A percentile compares a stretch with the other conserved stretches of the same genome.
phyloP scores from a whole-genome alignment of 2,797 vertebrate genomes.

The Rhinichthys osculus region DNA sequence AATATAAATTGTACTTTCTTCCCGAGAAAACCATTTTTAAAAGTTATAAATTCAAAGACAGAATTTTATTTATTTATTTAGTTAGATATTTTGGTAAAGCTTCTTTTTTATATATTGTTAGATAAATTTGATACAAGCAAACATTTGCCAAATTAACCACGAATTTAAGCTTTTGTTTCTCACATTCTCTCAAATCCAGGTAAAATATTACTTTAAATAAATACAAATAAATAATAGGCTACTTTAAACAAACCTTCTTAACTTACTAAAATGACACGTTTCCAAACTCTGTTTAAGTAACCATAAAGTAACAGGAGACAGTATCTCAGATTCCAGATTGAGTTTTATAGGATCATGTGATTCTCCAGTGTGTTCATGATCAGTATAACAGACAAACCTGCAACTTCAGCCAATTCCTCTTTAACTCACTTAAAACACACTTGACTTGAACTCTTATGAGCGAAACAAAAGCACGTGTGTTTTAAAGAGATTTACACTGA shows the following conservation, averaged over 20 bases:
- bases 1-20: too few species aligned
- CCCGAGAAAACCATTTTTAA: too few species aligned
- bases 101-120: not conserved
- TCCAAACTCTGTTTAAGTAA: not conserved
- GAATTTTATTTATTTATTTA: too few species aligned
- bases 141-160: not conserved
- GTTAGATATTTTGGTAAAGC: too few species aligned
- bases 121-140: too few species aligned
- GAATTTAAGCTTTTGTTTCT: not conserved
- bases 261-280: too few species aligned
- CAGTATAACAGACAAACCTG: not conserved
- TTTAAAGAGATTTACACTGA: not conserved
- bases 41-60: too few species aligned
- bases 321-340: not conserved
- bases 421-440: not conserved
- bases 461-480: not conserved
- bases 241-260: too few species aligned
- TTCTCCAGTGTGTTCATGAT: not conserved
- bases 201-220: too few species aligned
- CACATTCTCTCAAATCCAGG: not conserved
- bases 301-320: not conserved
- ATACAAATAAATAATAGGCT: too few species aligned
- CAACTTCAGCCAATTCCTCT: not conserved
- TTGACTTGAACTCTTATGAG: not conserved
- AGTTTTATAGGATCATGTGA: not conserved